A percentile compares a stretch with the other conserved stretches of the same genome.
phyloP scores from a whole-genome alignment of 2,113 vertebrate species.

The Petrocephalus microphthalmus region DNA sequence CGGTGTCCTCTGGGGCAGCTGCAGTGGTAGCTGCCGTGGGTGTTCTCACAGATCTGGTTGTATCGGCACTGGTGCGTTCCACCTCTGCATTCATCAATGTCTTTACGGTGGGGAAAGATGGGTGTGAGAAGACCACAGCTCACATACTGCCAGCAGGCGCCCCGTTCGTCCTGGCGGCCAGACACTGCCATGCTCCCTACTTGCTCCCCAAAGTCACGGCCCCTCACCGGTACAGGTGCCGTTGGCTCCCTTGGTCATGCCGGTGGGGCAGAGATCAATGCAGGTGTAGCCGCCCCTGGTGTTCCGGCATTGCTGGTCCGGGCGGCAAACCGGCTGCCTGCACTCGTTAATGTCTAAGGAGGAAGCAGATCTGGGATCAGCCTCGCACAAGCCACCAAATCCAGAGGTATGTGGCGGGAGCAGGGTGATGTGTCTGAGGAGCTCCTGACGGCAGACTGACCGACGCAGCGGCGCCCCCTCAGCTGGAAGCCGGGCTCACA shows the following conservation, averaged over 20 bases:
- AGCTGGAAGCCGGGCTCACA: conserved; percentile 89
- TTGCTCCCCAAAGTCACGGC: background rate
- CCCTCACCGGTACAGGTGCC: conserved; percentile 84
- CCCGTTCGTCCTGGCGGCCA: background rate
- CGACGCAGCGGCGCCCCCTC: conserved; percentile 82
- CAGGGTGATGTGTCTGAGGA: background rate
- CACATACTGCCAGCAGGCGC: background rate
- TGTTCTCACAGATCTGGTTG: conserved; percentile 94
- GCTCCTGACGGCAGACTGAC: conserved; percentile 52
- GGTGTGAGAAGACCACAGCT: background rate
- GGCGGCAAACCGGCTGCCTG: conserved; percentile 83
- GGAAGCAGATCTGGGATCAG: background rate
- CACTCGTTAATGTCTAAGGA: conserved; percentile 88
- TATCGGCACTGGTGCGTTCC: conserved; percentile 87
- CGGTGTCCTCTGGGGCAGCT: conserved; percentile 80
- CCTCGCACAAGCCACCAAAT: background rate
- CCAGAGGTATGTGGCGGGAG: background rate
- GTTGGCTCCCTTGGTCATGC: conserved; percentile 85
- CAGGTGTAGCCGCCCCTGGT: conserved; percentile 89
- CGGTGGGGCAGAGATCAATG: conserved; percentile 87
- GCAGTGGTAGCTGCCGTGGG: conserved; percentile 81
- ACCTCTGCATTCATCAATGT: conserved; percentile 86
- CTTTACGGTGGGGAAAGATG: conserved; percentile 49
- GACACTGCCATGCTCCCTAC: background rate
- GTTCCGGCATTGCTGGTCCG: conserved; percentile 90